These are phyloP conservation scores for Gymnarchus niloticus DNA, from an alignment of 2,113 vertebrate species.

Conservation along the genomic window DNA sequence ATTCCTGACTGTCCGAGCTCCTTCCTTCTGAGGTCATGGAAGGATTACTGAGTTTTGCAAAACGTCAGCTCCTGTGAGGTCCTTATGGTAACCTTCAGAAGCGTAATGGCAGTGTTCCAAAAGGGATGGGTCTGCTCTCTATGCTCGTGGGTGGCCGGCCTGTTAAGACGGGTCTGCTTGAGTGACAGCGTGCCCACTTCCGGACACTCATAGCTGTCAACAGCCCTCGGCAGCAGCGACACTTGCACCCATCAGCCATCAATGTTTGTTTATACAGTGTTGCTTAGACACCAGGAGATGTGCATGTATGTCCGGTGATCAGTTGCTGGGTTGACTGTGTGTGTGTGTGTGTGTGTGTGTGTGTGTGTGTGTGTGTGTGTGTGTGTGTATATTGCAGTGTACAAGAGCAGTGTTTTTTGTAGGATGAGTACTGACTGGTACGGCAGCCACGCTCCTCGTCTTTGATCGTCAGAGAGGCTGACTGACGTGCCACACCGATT, in stretches of 20 bases:
- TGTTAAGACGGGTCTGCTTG: neutral
- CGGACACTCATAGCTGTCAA: no score
- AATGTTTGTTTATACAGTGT: neutral
- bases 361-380: no score
- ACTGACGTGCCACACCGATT: no score
- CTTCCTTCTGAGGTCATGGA: constrained; percentile 2
- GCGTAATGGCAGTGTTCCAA: no score
- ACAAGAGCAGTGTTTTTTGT: no score
- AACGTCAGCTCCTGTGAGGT: neutral
- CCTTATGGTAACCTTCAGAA: neutral
- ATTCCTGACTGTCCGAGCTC: neutral
- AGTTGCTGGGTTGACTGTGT: neutral
- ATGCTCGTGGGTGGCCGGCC: neutral
- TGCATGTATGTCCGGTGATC: neutral
- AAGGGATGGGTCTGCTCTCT: neutral
- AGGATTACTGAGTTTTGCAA: neutral
- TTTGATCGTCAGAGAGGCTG: no score
- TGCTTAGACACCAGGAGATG: neutral
- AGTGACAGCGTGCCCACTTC: neutral
- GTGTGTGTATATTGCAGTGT: no score
- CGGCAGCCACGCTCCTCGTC: no score
- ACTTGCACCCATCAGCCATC: neutral
- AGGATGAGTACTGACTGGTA: no score
- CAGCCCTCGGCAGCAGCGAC: neutral
- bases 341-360: neutral